Evolutionary conservation across 2,113 vertebrate genomes (phyloP).

Genomic region (Hippocampus comes): DNA sequence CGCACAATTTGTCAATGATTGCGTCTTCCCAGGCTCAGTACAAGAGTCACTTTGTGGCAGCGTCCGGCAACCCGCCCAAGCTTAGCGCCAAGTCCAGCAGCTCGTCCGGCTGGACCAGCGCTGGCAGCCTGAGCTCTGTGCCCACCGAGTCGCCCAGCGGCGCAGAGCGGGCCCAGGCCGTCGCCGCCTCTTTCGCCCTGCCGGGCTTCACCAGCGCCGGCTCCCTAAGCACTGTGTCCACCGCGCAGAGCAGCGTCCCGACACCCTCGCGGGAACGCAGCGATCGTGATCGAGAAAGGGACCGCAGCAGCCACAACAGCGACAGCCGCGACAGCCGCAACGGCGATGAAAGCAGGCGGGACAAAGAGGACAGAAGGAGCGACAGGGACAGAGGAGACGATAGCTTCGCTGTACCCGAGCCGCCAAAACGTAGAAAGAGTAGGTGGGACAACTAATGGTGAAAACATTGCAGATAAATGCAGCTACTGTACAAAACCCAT

Average conservation of each 20-base stretch:
- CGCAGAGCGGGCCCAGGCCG: constrained; percentile 31
- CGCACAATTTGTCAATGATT: no score
- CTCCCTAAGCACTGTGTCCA: constrained; percentile 65
- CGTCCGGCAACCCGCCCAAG: constrained; percentile 87
- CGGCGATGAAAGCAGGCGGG: constrained; percentile 48
- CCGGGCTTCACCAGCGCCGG: constrained; percentile 69
- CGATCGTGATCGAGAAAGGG: constrained; percentile 58
- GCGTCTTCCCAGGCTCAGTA: constrained; percentile 82
- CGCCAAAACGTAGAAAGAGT: constrained; percentile 94
- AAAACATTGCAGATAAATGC: constrained; percentile 26
- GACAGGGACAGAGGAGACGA: constrained; percentile 75
- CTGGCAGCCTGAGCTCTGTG: constrained; percentile 92
- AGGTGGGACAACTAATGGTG: constrained; percentile 92
- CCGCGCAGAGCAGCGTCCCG: constrained; percentile 52
- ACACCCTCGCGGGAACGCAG: constrained; percentile 56
- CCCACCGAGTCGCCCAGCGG: constrained; percentile 74
- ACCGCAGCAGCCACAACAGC: constrained; percentile 48
- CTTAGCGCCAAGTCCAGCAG: constrained; percentile 82
- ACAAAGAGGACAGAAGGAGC: constrained; percentile 42
- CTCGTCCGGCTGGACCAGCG: constrained; percentile 93
- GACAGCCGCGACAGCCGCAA: constrained; percentile 60
- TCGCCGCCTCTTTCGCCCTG: constrained; percentile 38
- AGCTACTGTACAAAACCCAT: constrained; percentile 54
- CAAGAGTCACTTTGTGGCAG: constrained; percentile 96
- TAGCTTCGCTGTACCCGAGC: constrained; percentile 90